These are phyloP conservation scores for Ormia ochracea DNA, from an alignment of 2,888 invertebrate species.

Conservation along the genomic window DNA sequence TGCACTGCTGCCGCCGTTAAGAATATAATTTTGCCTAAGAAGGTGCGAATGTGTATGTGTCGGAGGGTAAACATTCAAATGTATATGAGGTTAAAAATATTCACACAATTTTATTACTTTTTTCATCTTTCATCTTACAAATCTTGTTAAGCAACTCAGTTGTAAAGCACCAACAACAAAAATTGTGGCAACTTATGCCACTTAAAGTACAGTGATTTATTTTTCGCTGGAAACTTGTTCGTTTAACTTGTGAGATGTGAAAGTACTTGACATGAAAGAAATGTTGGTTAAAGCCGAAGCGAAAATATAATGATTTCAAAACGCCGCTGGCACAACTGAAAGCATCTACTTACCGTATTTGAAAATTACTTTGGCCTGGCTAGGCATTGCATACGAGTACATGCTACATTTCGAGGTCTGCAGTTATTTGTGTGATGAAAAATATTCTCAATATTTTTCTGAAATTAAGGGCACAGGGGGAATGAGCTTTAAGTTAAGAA, in stretches of 20 bases:
- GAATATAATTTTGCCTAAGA: neutral
- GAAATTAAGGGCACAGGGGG: no score
- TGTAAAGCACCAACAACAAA: neutral
- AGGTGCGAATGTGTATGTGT: neutral
- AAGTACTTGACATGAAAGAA: neutral
- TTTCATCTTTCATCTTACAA: neutral
- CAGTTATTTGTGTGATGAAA: no score
- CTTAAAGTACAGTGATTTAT: slow-evolving; percentile 9
- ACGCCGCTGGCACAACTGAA: no score
- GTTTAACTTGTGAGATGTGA: neutral
- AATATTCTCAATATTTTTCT: no score
- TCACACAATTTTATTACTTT: slow-evolving; percentile 15
- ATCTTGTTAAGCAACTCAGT: slow-evolving; percentile 11
- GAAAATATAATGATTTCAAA: neutral
- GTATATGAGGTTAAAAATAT: slow-evolving; percentile 11
- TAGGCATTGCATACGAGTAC: no score
- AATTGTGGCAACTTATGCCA: slow-evolving; percentile 3
- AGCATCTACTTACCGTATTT: neutral
- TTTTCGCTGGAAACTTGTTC: neutral
- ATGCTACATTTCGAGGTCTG: no score
- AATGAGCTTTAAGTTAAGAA: no score
- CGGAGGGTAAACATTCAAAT: neutral
- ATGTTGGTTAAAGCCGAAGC: neutral
- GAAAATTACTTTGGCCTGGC: no score
- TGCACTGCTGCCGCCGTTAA: neutral